phyloP scores from a whole-genome alignment of 2,888 invertebrate genomes.

The Siphonodentalium dalli region DNA sequence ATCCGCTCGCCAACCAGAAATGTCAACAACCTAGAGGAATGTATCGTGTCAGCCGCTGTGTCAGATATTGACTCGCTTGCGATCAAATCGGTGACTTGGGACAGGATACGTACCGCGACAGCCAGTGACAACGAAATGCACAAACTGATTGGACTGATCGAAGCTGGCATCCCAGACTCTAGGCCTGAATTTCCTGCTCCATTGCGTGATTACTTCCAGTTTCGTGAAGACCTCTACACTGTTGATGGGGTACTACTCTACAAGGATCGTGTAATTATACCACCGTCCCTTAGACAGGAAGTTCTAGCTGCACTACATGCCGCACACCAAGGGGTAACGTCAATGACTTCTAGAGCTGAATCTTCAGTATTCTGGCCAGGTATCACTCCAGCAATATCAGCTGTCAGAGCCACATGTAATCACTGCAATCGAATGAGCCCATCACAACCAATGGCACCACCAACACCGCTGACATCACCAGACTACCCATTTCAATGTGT shows the following conservation, averaged over 20 bases:
- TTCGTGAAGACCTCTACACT: constrained; percentile 13
- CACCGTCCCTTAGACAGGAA: constrained; percentile 13
- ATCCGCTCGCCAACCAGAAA: too few relatives aligned
- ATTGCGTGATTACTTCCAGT: constrained; percentile 17
- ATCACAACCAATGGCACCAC: constrained; percentile 28
- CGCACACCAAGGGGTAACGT: constrained; percentile 25
- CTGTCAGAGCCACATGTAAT: constrained; percentile 21
- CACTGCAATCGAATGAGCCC: constrained; percentile 25
- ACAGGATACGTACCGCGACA: too few relatives aligned
- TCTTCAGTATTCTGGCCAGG: constrained; percentile 30
- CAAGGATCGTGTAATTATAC: constrained; percentile 23
- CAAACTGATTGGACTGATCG: too few relatives aligned
- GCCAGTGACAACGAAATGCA: too few relatives aligned
- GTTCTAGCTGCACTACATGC: constrained; percentile 27
- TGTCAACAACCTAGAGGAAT: too few relatives aligned
- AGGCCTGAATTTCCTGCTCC: constrained; percentile 8
- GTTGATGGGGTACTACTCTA: constrained; percentile 29
- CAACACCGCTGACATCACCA: constrained; percentile 14
- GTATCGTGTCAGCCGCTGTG: too few relatives aligned
- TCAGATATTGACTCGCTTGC: too few relatives aligned
- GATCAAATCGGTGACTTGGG: too few relatives aligned
- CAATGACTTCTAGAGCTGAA: constrained; percentile 25
- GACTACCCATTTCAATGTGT: constrained; percentile 31
- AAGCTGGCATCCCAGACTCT: too few relatives aligned
- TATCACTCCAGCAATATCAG: constrained; percentile 13